Base-by-base conservation (phyloP, 1,140 invertebrate genomes). In the Aporrectodea caliginosa region DNA sequence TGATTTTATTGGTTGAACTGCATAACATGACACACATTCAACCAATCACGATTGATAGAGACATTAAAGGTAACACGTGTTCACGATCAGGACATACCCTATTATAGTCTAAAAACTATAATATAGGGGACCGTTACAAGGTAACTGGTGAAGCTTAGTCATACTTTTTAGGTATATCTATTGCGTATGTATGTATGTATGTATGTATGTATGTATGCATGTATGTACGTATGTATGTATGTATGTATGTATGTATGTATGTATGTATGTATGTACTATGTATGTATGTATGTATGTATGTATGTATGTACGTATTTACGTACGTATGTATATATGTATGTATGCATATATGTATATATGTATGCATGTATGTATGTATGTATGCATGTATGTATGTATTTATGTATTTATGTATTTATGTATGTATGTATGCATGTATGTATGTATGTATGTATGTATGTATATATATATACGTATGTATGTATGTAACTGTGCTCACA, bases 271-370 rank as follows among this genome's bases (percentile, higher is more conserved):
- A 68, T 68, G n/a, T n/a, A n/a, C n/a, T n/a, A n/a, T n/a, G n/a
- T n/a, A n/a, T n/a, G n/a, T n/a, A n/a, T n/a, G n/a, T 16, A 16
- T 68, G 27, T 27, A 68, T 68, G 27, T 27, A 68, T 27, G 27
- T 27, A 68, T 68, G 27, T 68, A 68, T 68, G 14, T 27, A 68
- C 27, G 27, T 27, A 68, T 16, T 16, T 27, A 74, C n/a, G 32
- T 33, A 74, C 22, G 16, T 1, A 74, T 74, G 32, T 33, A 2
- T 2, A 74, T 33, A 34, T 30, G 33, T 34, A 2, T 31, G 33
- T 22, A 75, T 75, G 33, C 34, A 75, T 75, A 34, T 34, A 75
- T 75, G 1, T 34, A 31, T 34, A 34, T 34, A 75, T 75, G 33
- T 34, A 2, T 6, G 29, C 34, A 2, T 75, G 33, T 34, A 75